Conservation (phyloP, 2,888 invertebrate genomes). For the Lasius fuliginosus region DNA sequence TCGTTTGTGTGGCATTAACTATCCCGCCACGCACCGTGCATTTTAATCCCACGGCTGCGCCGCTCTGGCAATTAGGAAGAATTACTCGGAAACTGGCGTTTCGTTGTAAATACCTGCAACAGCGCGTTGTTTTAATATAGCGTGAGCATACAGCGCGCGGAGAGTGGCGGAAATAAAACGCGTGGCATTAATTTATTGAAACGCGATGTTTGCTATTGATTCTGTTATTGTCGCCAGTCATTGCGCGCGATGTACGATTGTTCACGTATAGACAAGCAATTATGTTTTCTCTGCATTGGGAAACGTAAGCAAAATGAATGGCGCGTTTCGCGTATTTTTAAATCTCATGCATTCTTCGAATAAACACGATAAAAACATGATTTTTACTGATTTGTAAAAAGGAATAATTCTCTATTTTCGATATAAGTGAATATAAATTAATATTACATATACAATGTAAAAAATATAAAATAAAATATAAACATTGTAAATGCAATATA, state of each 20-base stretch:
- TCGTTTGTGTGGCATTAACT: slow-evolving; percentile 38
- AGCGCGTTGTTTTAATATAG: slow-evolving; percentile 39
- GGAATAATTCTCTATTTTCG: neutral
- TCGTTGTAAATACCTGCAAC: slow-evolving; percentile 45
- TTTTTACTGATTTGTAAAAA: neutral
- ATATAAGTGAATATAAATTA: neutral
- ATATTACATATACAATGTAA: neutral
- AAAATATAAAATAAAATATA: slow-evolving; percentile 8
- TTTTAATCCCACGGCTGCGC: slow-evolving; percentile 30
- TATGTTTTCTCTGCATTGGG: slow-evolving; percentile 1
- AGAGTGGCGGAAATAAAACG: slow-evolving; percentile 34
- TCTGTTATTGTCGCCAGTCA: slow-evolving; percentile 36
- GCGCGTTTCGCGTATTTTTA: neutral
- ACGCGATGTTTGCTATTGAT: slow-evolving; percentile 39
- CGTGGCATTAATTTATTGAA: slow-evolving; percentile 43
- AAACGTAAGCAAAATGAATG: slow-evolving; percentile 10
- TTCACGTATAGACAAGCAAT: slow-evolving; percentile 20
- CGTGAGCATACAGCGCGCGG: neutral
- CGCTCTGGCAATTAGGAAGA: slow-evolving; percentile 49
- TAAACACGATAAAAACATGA: neutral
- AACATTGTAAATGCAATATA: neutral
- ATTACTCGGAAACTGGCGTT: slow-evolving; percentile 39
- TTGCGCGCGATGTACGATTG: slow-evolving; percentile 24
- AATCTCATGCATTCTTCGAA: neutral
- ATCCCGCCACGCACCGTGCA: slow-evolving; percentile 31